Conservation (phyloP, 2,888 invertebrate species). For the Abrostola tripartita region DNA sequence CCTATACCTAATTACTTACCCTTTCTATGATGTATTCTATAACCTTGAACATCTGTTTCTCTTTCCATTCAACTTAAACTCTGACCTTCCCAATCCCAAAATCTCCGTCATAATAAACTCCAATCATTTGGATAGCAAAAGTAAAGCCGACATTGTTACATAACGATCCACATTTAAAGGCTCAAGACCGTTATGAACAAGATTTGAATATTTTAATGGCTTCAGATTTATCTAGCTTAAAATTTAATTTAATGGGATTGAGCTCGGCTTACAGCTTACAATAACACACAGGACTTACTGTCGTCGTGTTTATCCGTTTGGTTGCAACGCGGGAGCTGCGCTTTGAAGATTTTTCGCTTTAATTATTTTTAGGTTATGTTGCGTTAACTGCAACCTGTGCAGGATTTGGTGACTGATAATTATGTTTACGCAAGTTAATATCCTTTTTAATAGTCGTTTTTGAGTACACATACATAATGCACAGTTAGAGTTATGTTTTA, state of each 20-base stretch:
- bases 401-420: neutral
- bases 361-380: neutral
- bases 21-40: too few relatives aligned
- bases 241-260: constrained; percentile 62
- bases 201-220: constrained; percentile 67
- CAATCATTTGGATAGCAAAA: constrained; percentile 62
- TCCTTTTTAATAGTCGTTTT: neutral
- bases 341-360: constrained; percentile 14
- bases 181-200: constrained; percentile 63
- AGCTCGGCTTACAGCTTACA: constrained; percentile 43
- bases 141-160: constrained; percentile 49
- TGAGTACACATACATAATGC: too few relatives aligned
- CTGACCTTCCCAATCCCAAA: neutral
- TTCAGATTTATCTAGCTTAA: constrained; percentile 62
- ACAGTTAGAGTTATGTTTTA: too few relatives aligned
- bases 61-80: neutral
- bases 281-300: constrained; percentile 48
- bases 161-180: constrained; percentile 58
- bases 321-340: constrained; percentile 7
- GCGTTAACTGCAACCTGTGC: neutral
- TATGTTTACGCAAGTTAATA: neutral
- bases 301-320: constrained; percentile 29
- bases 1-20: too few relatives aligned
- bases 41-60: neutral
- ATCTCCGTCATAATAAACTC: constrained; percentile 49